Evolutionary conservation across 2,113 vertebrate genomes (phyloP).

Genomic region (Chaetodon trifascialis): DNA sequence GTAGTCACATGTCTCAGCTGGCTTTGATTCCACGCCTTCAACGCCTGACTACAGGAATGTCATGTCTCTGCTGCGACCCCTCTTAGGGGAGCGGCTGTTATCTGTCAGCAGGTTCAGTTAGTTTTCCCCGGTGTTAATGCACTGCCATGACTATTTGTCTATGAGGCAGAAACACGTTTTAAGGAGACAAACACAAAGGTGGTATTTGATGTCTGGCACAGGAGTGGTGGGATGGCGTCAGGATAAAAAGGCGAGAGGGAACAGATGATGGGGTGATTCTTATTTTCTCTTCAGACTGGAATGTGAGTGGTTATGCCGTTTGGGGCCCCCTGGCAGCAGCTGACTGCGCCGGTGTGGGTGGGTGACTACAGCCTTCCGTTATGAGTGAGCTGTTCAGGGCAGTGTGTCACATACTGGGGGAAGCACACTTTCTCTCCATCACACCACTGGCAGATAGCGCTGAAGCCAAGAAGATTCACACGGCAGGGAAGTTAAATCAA

Average conservation of each 20-base stretch:
- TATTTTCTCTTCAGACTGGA: constrained; percentile 62
- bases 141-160: constrained; percentile 3
- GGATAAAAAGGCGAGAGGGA: neutral
- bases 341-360: constrained; percentile 52
- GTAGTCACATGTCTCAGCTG: constrained; percentile 66
- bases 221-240: neutral
- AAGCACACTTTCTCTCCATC: constrained; percentile 30
- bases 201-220: constrained; percentile 37
- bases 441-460: neutral
- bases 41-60: constrained; percentile 56
- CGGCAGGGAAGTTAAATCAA: constrained; percentile 37
- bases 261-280: constrained; percentile 47
- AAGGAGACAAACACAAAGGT: constrained; percentile 64
- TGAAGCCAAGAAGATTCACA: neutral
- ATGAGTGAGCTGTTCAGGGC: constrained; percentile 35
- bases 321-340: constrained; percentile 56
- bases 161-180: constrained; percentile 61
- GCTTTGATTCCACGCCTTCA: constrained; percentile 32
- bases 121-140: constrained; percentile 6
- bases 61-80: constrained; percentile 30
- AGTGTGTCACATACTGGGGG: constrained; percentile 53
- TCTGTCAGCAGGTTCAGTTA: constrained; percentile 33
- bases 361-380: constrained; percentile 49
- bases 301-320: constrained; percentile 50
- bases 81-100: constrained; percentile 27